Percentiles rank a stretch among this genome's conserved stretches.
phyloP scores from a whole-genome alignment of 2,113 vertebrate genomes.

The Antigone vipio region DNA sequence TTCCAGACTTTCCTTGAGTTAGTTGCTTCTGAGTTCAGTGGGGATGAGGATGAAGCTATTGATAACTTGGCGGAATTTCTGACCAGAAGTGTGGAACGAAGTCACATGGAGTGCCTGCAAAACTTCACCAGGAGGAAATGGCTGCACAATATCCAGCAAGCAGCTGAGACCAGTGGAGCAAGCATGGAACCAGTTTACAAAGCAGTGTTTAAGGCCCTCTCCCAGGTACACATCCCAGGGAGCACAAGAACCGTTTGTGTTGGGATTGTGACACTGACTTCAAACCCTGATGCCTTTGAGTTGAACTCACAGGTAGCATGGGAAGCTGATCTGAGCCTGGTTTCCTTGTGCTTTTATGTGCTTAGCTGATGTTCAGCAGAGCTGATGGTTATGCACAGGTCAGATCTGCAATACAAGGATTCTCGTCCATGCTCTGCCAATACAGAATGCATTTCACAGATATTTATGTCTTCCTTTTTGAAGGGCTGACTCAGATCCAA shows the following conservation, averaged over 20 bases:
- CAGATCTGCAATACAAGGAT: neutral
- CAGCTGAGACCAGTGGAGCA: slow-evolving; percentile 53
- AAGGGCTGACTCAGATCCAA: neutral
- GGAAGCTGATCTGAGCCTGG: neutral
- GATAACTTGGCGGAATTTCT: slow-evolving; percentile 74
- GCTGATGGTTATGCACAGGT: neutral
- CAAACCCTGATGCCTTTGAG: neutral
- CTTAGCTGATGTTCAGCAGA: neutral
- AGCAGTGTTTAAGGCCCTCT: slow-evolving; percentile 69
- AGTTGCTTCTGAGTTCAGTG: slow-evolving; percentile 61
- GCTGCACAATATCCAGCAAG: slow-evolving; percentile 69
- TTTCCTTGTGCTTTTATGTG: neutral
- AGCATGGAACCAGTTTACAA: slow-evolving; percentile 69
- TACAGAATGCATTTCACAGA: neutral
- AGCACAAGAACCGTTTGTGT: neutral
- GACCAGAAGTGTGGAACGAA: slow-evolving; percentile 30
- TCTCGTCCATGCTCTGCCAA: neutral
- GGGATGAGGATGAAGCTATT: slow-evolving; percentile 55
- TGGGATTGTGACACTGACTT: neutral
- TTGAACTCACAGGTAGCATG: neutral
- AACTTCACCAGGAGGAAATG: slow-evolving; percentile 68
- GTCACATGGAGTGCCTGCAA: neutral
- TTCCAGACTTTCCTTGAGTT: slow-evolving; percentile 75
- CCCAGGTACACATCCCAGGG: slow-evolving; percentile 53
- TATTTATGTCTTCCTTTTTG: neutral